phyloP scores from a whole-genome alignment of 1,140 invertebrate species.

The Drosophila trapezifrons region DNA sequence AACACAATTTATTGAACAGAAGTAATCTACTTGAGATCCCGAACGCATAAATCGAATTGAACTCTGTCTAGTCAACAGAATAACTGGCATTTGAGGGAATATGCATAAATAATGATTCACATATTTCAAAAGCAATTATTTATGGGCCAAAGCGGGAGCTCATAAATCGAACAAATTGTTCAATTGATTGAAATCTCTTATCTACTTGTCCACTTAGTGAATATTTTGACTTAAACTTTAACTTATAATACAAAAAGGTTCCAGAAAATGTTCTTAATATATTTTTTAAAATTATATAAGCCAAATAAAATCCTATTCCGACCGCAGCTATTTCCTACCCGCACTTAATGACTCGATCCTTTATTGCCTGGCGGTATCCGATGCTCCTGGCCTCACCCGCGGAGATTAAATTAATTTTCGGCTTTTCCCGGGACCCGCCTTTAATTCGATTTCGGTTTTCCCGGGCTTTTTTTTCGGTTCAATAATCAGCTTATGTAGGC shows the following conservation, averaged over 20 bases:
- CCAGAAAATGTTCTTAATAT: background rate
- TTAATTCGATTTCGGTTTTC: slow-evolving; percentile 41
- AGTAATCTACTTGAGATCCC: slow-evolving; percentile 15
- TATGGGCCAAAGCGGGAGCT: background rate
- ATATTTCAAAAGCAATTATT: background rate
- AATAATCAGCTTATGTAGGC: slow-evolving; percentile 46
- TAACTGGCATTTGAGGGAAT: slow-evolving; percentile 6
- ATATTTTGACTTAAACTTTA: background rate
- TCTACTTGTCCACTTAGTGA: background rate
- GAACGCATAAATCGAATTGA: slow-evolving; percentile 1
- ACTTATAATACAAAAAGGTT: background rate
- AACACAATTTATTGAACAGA: slow-evolving; percentile 16
- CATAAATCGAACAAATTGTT: slow-evolving; percentile 3
- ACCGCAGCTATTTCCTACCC: slow-evolving; percentile 5
- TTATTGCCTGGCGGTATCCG: slow-evolving; percentile 10
- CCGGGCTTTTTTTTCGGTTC: slow-evolving; percentile 23
- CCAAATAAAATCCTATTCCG: background rate
- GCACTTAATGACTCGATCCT: slow-evolving; percentile 24
- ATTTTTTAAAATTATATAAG: background rate
- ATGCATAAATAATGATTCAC: slow-evolving; percentile 1
- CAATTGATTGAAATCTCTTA: background rate
- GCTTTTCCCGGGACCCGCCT: slow-evolving; percentile 2
- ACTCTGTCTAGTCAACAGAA: slow-evolving; percentile 18
- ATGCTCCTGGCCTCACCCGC: background rate
- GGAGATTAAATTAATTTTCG: slow-evolving; percentile 38